These are phyloP conservation scores for Oligia latruncula DNA, from an alignment of 2,888 invertebrate species.

Conservation along the genomic window DNA sequence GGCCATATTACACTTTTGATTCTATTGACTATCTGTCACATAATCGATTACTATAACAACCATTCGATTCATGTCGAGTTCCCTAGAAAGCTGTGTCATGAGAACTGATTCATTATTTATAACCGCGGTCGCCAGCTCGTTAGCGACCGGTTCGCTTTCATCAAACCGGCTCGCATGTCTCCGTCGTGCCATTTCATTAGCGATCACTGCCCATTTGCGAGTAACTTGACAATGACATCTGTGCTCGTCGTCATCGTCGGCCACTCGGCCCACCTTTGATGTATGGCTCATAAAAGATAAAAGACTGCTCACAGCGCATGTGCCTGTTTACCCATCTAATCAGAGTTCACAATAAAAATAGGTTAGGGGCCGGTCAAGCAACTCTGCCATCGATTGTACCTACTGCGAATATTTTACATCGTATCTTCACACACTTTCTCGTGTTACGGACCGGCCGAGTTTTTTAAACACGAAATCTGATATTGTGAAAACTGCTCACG, in stretches of 20 bases:
- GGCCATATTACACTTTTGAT: slow-evolving; percentile 61
- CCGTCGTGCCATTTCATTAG: slow-evolving; percentile 44
- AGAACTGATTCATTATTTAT: slow-evolving; percentile 65
- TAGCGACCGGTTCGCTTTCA: slow-evolving; percentile 63
- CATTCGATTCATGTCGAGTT: slow-evolving; percentile 33
- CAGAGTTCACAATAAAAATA: slow-evolving; percentile 82
- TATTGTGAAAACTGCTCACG: slow-evolving; percentile 51
- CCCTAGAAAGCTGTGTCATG: slow-evolving; percentile 56
- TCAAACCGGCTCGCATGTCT: slow-evolving; percentile 62
- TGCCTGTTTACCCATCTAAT: slow-evolving; percentile 78
- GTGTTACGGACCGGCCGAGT: slow-evolving; percentile 36
- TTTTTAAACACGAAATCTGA: slow-evolving; percentile 47
- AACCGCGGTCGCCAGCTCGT: slow-evolving; percentile 54
- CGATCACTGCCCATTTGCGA: slow-evolving; percentile 40
- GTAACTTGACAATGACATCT: slow-evolving; percentile 61
- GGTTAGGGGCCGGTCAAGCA: slow-evolving; percentile 81
- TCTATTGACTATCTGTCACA: slow-evolving; percentile 67
- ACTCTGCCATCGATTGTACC: slow-evolving; percentile 77
- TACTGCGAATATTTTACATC: slow-evolving; percentile 53
- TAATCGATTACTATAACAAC: slow-evolving; percentile 63
- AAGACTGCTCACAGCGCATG: slow-evolving; percentile 71
- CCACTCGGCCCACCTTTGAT: slow-evolving; percentile 63
- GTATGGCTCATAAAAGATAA: slow-evolving; percentile 68
- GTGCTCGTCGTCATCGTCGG: slow-evolving; percentile 11
- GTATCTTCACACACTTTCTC: slow-evolving; percentile 61